Base-by-base conservation (phyloP, 2,113 vertebrate species). In the Psophia crepitans region DNA sequence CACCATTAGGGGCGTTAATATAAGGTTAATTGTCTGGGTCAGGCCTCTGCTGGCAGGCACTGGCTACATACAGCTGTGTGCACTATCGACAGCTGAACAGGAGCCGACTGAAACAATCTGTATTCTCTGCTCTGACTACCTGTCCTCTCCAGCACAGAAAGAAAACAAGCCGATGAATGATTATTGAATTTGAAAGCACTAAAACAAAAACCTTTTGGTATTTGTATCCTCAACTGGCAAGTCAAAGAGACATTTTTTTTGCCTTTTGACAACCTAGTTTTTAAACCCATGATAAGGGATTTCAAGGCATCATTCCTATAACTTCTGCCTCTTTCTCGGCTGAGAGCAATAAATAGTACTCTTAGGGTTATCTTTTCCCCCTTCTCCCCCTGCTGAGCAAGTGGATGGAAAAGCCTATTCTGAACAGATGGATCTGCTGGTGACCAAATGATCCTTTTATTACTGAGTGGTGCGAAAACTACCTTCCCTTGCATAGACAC, bases 1-100 rank as follows among this genome's bases (percentile, higher is more conserved):
- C 77, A 78, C 84, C 94, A 94, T 97, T 95, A 96, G 79, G 63
- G 88, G 83, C 3, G 14, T 92, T 96, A 94, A 96, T 97, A 96
- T 85, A 97, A 97, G 93, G 97, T 97, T 97, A 96, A 97, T 96
- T 96, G 95, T 84, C 86, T 68, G 44, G 91, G 95, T 96, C 94
- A 97, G 93, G 95, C 70, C 85, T 94, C 74, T 93, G 94, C 75
- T 94, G 93, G 86, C 95, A 95, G 92, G 87, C 86, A 35, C 61
- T 97, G 94, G 93, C 77, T 96, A 83, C 14, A 7, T 96, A 88
- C 92, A 97, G 93, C 95, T 96, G 96, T 90, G 90, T 94, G 64
- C 95, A 89, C 14, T 35, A 96, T 90, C 93, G 91, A 84, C 81
- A 93, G 57, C 85, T 92, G 86, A 97, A 94, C 90, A 90, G 96